Base-by-base conservation (phyloP, 1,140 invertebrate species). In the Apis cerana region DNA sequence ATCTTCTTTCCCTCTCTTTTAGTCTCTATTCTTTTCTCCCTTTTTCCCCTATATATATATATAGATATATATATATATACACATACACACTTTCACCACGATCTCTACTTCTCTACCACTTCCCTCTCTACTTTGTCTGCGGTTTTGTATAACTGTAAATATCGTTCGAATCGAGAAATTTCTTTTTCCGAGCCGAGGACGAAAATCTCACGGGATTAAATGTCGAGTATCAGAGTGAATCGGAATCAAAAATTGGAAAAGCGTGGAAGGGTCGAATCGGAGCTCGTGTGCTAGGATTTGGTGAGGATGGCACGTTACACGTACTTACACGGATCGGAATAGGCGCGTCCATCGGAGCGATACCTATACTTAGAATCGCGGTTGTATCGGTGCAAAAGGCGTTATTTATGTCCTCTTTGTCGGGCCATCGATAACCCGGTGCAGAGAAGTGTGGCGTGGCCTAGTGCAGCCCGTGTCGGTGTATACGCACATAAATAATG, bases 321-420 rank as follows among this genome's bases (percentile, higher is more conserved):
- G 21, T 62, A 33, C 33, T 33, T 33, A 33, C 33, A 4, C 2
- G 2, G 33, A 33, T 33, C 3, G 33, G 33, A 33, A 33, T 33
- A 33, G 33, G 33, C 33, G 27, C 17, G 68, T 58, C 23, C 17
- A 33, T 3, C 33, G 33, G 33, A 15, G 17, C 27, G 80, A 56
- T n/a, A n/a, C 54, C 71, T 50, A 59, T 75, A 76, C 80, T 81
- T 67, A 27, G n/a, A 33, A 27, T 3, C 43, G 33, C 5, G 69
- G 65, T 27, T 27, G 84, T 84, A 77, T 80, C 64, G 64, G 86
- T 83, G 89, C 87, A 90, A 88, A 89, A 89, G 90, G 83, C 80
- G 90, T 92, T 91, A 92, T 92, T 92, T 91, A 92, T 89, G 91
- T 91, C 77, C 85, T 90, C 90, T 91, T 92, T 91, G 90, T 91